Conservation (phyloP, 2,797 vertebrate genomes). For the Pangasius larnaudii region DNA sequence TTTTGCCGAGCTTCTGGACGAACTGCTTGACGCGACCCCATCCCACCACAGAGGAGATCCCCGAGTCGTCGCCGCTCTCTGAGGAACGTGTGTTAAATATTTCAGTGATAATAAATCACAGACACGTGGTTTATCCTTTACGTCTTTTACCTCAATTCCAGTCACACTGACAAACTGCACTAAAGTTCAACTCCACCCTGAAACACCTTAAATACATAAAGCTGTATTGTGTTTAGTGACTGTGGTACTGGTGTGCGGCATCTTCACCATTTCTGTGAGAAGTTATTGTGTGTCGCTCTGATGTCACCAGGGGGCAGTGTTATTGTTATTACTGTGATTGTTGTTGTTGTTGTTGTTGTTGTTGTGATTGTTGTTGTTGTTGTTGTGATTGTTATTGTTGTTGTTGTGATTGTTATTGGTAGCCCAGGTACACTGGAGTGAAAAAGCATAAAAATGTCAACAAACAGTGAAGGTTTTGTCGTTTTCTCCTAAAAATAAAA, state of each 20-base stretch:
- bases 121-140: background rate
- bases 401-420: background rate
- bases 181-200: background rate
- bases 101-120: background rate
- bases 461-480: background rate
- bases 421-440: background rate
- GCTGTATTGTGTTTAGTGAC: too few relatives aligned
- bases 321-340: background rate
- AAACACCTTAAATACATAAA: background rate
- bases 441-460: background rate
- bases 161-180: background rate
- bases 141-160: background rate
- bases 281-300: background rate
- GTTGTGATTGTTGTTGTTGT: too few relatives aligned
- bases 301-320: background rate
- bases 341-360: too few relatives aligned
- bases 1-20: constrained; percentile 81
- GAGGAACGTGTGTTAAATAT: background rate
- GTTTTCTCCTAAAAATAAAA: too few relatives aligned
- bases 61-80: constrained; percentile 58
- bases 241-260: too few relatives aligned
- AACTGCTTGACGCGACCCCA: constrained; percentile 78
- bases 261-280: background rate
- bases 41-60: constrained; percentile 60
- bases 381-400: too few relatives aligned